Evolutionary conservation across 2,113 vertebrate genomes (phyloP).

Genomic region (Mungos mungo): DNA sequence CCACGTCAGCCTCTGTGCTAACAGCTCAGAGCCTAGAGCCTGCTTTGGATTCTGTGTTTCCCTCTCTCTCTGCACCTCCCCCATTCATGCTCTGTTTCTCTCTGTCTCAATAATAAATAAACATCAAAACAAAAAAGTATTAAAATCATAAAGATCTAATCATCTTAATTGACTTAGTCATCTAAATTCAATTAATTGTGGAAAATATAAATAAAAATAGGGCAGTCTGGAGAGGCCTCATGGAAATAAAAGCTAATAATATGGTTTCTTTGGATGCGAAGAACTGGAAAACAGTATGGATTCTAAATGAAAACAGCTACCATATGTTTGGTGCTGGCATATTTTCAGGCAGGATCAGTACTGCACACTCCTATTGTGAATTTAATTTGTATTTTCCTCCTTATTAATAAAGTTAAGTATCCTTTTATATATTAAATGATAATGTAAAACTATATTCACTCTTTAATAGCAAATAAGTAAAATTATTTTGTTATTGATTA

Average conservation of each 20-base stretch:
- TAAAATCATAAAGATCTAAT: too few species aligned
- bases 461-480: neutral
- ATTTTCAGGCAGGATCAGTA: neutral
- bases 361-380: accelerated
- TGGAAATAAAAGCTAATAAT: neutral
- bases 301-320: neutral
- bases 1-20: too few species aligned
- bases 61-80: too few species aligned
- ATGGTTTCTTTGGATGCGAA: neutral
- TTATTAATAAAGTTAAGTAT: neutral
- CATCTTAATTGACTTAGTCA: too few species aligned
- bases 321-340: neutral
- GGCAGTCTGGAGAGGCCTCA: neutral
- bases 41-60: too few species aligned
- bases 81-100: too few species aligned
- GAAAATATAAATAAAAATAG: neutral
- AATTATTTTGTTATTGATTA: neutral
- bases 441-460: neutral
- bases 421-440: neutral
- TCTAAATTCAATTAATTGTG: neutral
- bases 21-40: too few species aligned
- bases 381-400: neutral
- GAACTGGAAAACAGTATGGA: neutral
- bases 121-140: too few species aligned
- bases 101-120: too few species aligned